Evolutionary conservation across 64 coral and sea anemone species (phyloP), one percentile per base, ranked within the genome.

Genomic region (Hydrozoanthus tunicans): DNA sequence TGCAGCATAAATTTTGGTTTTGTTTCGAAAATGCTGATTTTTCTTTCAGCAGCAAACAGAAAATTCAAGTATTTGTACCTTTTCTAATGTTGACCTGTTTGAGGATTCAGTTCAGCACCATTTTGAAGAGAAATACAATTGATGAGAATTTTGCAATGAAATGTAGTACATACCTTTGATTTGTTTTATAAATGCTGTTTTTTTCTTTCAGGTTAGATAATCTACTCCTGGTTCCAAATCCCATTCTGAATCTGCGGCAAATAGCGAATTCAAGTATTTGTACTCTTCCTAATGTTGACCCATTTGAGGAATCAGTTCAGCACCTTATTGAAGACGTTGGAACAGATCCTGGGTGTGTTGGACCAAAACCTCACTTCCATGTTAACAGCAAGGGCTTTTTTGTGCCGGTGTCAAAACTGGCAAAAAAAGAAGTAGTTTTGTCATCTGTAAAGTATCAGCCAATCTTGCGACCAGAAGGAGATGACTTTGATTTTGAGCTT

Each of bases 291-390:
- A 93, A 93, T 56, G 10, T 93, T 63, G 78, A 93, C 61, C 92
- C 92, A 64, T 93, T 93, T 93, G 92, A 93, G 56, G 78, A 81
- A 4, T 93, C 92, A 5, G 86, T 93, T 70, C 86, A 79, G 53
- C 85, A 93, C 61, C 86, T 93, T 0, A 90, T 93, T 75, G 69
- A 80, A 9, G 86, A 93, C 17, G 86, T 93, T 7, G 92, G 92
- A 10, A 62, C 58, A 63, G 77, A 93, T 59, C 85, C 92, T 9
- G 69, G 88, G 13, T 93, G 92, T 75, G 56, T 61, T 9, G 92
- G 92, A 3, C 92, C 85, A 3, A 79, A 89, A 23, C 78, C 88
- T 74, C 92, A 81, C 70, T 93, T 93, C 51, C 69, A 66, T 64
- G 64, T 90, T 59, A 81, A 79, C n/a, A 58, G 53, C 58, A 61